These are phyloP conservation scores for Rhamphomyia laevipes DNA, from an alignment of 2,888 invertebrate species.

Conservation along the genomic window DNA sequence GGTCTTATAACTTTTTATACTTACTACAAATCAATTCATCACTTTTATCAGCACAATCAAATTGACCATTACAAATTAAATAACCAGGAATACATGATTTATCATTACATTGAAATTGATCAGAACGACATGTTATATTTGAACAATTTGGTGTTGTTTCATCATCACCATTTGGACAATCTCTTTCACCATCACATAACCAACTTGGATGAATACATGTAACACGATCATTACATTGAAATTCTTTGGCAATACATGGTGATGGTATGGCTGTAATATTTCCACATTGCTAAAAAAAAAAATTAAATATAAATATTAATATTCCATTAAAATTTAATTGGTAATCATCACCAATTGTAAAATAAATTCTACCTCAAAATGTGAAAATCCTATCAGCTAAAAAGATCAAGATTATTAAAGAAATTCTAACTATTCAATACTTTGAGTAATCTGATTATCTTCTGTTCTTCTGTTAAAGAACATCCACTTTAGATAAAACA, in stretches of 20 bases:
- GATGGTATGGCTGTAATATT: constrained; percentile 41
- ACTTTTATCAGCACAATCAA: constrained; percentile 73
- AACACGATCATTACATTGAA: constrained; percentile 65
- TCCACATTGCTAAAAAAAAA: constrained; percentile 47
- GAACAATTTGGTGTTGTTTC: constrained; percentile 53
- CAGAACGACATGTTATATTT: constrained; percentile 66
- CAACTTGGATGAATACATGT: constrained; percentile 71
- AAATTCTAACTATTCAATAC: no score
- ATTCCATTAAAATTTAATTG: not conserved
- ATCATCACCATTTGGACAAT: constrained; percentile 74
- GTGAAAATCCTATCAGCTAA: no score
- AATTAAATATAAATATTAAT: not conserved
- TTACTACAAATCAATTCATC: constrained; percentile 77
- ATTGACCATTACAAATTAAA: constrained; percentile 67
- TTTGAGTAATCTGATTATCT: no score
- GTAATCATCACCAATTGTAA: no score
- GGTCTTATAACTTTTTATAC: constrained; percentile 23
- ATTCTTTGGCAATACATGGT: constrained; percentile 60
- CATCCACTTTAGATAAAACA: no score
- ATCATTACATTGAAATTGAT: constrained; percentile 80
- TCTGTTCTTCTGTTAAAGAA: no score
- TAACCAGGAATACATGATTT: constrained; percentile 69
- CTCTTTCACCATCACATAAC: constrained; percentile 75
- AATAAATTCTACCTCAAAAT: no score
- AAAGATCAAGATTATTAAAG: no score